These are phyloP conservation scores for Eupristina koningsbergeri DNA, from an alignment of 1,140 invertebrate genomes.

Conservation along the genomic window DNA sequence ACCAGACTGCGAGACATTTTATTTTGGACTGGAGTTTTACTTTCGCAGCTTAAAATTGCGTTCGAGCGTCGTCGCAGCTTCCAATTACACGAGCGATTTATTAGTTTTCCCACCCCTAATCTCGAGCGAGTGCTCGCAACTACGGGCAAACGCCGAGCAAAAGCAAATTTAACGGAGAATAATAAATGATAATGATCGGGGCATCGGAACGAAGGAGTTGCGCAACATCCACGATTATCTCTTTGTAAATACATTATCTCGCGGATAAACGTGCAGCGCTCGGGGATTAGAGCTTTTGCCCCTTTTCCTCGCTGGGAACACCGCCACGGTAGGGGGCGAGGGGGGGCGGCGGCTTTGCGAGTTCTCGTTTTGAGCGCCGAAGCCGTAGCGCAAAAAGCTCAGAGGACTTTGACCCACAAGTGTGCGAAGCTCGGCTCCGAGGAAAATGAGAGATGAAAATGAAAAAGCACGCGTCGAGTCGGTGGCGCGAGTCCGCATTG, in stretches of 20 bases:
- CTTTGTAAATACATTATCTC: slow-evolving; percentile 20
- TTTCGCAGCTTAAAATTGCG: not conserved
- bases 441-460: not conserved
- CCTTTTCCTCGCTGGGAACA: not conserved
- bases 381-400: not conserved
- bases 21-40: not conserved
- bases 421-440: not conserved
- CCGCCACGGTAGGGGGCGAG: no score
- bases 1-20: no score
- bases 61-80: no score
- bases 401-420: not conserved
- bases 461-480: not conserved
- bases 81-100: no score
- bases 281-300: not conserved
- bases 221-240: slow-evolving; percentile 13
- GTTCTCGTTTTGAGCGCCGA: not conserved
- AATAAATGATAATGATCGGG: not conserved
- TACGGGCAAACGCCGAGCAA: no score
- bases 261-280: not conserved
- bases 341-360: not conserved
- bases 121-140: no score
- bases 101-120: no score
- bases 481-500: not conserved
- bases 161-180: not conserved
- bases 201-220: not conserved